phyloP scores from a whole-genome alignment of 2,888 invertebrate genomes.

The Ophion obscuratus region DNA sequence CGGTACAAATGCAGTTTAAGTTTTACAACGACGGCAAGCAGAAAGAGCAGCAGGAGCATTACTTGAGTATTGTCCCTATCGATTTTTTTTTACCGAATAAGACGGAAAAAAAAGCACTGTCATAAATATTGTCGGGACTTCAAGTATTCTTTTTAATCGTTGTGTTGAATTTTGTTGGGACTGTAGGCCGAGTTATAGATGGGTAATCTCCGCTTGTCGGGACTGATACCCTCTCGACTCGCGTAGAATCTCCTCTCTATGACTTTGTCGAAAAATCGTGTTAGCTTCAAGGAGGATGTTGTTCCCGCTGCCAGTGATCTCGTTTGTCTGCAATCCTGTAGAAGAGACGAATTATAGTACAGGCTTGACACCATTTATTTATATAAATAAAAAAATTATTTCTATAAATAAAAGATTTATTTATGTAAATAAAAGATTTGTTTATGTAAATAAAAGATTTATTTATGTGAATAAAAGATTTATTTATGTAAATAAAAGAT shows the following conservation, averaged over 20 bases:
- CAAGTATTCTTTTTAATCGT: conserved; percentile 77
- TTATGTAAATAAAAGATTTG: too few relatives aligned
- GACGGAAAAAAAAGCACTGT: not conserved
- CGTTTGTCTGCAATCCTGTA: conserved; percentile 86
- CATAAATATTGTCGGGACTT: not conserved
- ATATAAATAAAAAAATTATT: too few relatives aligned
- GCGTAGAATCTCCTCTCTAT: conserved; percentile 87
- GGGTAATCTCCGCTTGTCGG: conserved; percentile 85
- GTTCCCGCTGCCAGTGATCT: conserved; percentile 97
- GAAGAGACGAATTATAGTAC: conserved; percentile 58
- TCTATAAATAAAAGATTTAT: too few relatives aligned
- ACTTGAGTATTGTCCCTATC: too few relatives aligned
- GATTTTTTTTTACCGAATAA: not conserved
- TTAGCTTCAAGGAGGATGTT: conserved; percentile 96
- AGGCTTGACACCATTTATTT: not conserved
- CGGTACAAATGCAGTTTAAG: not conserved
- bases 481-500: too few relatives aligned
- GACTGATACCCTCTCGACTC: conserved; percentile 84
- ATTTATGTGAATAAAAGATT: too few relatives aligned
- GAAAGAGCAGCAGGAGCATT: too few relatives aligned
- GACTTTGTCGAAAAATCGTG: conserved; percentile 96
- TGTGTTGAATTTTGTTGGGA: conserved; percentile 86
- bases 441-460: too few relatives aligned
- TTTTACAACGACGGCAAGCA: not conserved
- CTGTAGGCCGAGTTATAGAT: conserved; percentile 85